A percentile compares a stretch with the other conserved stretches of the same genome.
These are phyloP conservation scores for Bovichtus diacanthus DNA, from an alignment of 2,797 vertebrate species.

Conservation along the genomic window DNA sequence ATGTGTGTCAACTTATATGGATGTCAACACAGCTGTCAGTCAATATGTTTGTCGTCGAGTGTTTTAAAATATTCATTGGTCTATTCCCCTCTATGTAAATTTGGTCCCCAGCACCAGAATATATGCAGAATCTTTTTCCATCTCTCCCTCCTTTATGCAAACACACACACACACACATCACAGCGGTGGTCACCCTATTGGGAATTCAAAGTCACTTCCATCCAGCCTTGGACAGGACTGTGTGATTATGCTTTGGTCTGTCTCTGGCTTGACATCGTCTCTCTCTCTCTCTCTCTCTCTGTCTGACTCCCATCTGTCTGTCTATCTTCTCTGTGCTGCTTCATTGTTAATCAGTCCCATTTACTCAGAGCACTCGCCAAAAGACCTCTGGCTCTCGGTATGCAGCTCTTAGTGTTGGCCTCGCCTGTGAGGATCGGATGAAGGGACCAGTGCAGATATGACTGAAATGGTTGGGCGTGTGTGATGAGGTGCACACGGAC, in stretches of 20 bases:
- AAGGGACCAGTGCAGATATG: not conserved
- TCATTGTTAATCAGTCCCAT: slow-evolving; percentile 50
- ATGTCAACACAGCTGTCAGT: not conserved
- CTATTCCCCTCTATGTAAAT: slow-evolving; percentile 16
- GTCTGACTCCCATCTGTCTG: slow-evolving; percentile 32
- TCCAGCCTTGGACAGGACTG: slow-evolving; percentile 7
- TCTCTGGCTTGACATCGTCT: slow-evolving; percentile 14
- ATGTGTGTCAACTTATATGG: not conserved
- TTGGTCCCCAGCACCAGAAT: not conserved
- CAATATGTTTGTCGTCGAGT: not conserved
- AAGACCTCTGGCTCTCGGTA: slow-evolving; percentile 31
- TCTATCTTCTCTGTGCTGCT: slow-evolving; percentile 20
- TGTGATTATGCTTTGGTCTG: slow-evolving; percentile 22
- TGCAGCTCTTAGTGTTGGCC: slow-evolving; percentile 11
- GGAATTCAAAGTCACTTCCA: slow-evolving; percentile 41
- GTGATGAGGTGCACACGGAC: not conserved
- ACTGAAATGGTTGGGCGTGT: slow-evolving; percentile 4
- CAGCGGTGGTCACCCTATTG: slow-evolving; percentile 3
- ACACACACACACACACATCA: slow-evolving; percentile 1
- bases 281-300: not conserved
- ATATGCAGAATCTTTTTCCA: not conserved
- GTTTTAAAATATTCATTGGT: slow-evolving; percentile 42
- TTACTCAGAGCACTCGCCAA: slow-evolving; percentile 14
- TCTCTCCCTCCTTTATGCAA: not conserved
- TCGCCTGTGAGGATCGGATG: not conserved